phyloP scores from a whole-genome alignment of 1,140 invertebrate genomes.

The Sweltsa coloradensis region DNA sequence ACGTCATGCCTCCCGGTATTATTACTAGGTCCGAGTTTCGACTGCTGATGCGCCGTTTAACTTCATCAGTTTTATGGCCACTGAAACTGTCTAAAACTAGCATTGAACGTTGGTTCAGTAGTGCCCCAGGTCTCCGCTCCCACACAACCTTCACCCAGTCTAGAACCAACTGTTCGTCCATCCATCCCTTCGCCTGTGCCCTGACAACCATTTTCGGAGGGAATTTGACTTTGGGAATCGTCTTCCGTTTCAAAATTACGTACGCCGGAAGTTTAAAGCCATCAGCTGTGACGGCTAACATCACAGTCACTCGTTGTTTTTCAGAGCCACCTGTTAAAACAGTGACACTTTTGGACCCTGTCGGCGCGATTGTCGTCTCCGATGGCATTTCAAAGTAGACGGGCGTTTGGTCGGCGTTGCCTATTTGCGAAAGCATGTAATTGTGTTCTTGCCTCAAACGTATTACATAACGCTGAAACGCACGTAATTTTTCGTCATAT shows the following conservation, averaged over 20 bases:
- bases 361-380: slow-evolving; percentile 7
- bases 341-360: slow-evolving; percentile 8
- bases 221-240: slow-evolving; percentile 7
- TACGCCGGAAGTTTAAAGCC: slow-evolving; percentile 12
- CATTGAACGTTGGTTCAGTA: no score
- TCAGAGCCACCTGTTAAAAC: background rate
- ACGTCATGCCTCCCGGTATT: no score
- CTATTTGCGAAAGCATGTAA: slow-evolving; percentile 11
- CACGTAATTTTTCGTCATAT: slow-evolving; percentile 11
- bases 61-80: no score
- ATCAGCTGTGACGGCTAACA: slow-evolving; percentile 14
- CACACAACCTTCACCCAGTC: slow-evolving; percentile 13
- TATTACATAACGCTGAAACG: slow-evolving; percentile 6
- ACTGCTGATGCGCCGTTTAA: no score
- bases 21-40: no score
- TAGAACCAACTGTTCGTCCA: slow-evolving; percentile 11
- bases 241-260: slow-evolving; percentile 11
- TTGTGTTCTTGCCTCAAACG: slow-evolving; percentile 8
- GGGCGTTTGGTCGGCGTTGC: slow-evolving; percentile 14
- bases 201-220: slow-evolving; percentile 10
- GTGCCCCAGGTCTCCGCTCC: slow-evolving; percentile 10
- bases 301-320: slow-evolving; percentile 10
- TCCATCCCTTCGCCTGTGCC: slow-evolving; percentile 14
- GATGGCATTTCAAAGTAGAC: slow-evolving; percentile 16
- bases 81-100: no score